A percentile compares a stretch with the other conserved stretches of the same genome.
phyloP scores from a whole-genome alignment of 1,140 invertebrate species.

The Diabrotica undecimpunctata region DNA sequence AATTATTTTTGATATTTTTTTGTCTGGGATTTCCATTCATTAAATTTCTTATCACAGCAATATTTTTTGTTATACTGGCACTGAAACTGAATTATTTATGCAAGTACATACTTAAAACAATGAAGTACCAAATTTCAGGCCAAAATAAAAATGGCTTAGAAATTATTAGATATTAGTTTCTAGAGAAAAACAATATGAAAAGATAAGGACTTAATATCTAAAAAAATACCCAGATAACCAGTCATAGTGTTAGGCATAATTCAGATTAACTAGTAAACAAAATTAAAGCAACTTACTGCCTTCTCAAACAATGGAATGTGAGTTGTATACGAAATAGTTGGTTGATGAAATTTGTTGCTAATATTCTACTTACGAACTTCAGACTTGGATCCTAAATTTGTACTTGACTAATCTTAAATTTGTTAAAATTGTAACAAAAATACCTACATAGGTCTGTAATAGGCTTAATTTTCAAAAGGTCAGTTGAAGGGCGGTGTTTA shows the following conservation, averaged over 20 bases:
- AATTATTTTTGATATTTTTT: background rate
- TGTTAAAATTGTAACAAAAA: background rate
- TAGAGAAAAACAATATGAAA: too few relatives aligned
- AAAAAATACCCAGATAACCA: too few relatives aligned
- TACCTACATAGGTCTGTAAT: slow-evolving; percentile 1
- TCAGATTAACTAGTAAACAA: background rate
- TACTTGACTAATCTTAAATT: background rate
- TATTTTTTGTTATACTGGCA: background rate
- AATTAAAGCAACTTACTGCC: background rate
- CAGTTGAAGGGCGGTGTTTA: slow-evolving; percentile 9
- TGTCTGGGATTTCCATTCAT: background rate
- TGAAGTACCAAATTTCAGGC: too few relatives aligned
- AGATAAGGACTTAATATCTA: too few relatives aligned
- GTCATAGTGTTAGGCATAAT: too few relatives aligned
- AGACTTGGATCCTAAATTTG: background rate
- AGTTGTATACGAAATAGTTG: background rate
- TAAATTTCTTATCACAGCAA: background rate
- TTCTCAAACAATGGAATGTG: background rate
- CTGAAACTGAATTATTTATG: too few relatives aligned
- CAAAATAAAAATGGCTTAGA: too few relatives aligned
- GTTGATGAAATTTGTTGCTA: background rate
- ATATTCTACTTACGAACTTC: background rate
- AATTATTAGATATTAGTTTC: too few relatives aligned
- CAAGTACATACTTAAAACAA: too few relatives aligned
- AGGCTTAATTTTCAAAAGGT: background rate